Base-by-base conservation (phyloP, 2,888 invertebrate genomes). In the Ptychoptera contaminata region DNA sequence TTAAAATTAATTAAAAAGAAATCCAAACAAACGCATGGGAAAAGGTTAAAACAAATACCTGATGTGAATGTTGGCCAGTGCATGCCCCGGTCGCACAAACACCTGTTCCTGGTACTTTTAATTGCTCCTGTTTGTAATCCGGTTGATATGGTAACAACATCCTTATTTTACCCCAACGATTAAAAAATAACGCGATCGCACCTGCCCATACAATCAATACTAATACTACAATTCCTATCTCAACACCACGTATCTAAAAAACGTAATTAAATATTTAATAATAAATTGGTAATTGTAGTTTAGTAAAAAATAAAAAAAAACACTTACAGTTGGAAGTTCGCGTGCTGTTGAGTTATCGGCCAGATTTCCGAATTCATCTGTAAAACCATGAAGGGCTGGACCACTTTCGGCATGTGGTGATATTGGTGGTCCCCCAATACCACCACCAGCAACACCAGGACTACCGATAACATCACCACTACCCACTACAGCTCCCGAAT, bases 131-230 rank as follows among this genome's bases (percentile, higher is more conserved):
- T 59, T 90, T 90, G 65, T 88, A 90, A 61, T 88, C 87, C 10
- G 90, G 90, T 58, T 90, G 90, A 61, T 90, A 90, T 6, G 90
- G 90, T 53, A 90, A 72, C 53, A 91, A 70, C 88, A 90, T 90
- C 39, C 90, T 76, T 49, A 87, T 87, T 67, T 87, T 87, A 46
- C 86, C 86, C 86, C 85, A 87, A 47, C 86, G 76, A 62, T 86
- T 85, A 71, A 87, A 86, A 71, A 87, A 87, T 45, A 87, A 67
- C 1, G 82, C 81, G 56, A 87, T 86, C 16, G 86, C 86, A n/a
- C 79, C 84, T 15, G 83, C 78, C 87, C 87, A 87, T 35, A 86
- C 82, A 58, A 83, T 70, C 50, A 87, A 70, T 46, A 86, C 86
- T 59, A 86, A 67, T 30, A 84, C 76, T 46, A 87, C 86, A 58